Base-by-base conservation (phyloP, 2,888 invertebrate genomes). In the Eupelmus urozonus region DNA sequence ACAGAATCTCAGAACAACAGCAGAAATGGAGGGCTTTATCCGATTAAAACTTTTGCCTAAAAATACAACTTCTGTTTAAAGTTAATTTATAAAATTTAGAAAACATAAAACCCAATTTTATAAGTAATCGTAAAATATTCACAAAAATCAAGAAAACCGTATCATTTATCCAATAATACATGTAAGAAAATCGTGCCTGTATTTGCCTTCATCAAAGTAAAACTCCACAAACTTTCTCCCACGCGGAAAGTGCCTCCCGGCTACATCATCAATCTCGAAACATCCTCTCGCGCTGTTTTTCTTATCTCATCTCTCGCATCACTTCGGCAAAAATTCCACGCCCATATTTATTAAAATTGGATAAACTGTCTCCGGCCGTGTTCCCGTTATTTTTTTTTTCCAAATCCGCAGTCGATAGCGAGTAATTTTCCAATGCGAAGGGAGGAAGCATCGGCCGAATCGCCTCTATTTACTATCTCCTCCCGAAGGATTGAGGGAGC, bases 221-320 rank as follows among this genome's bases (percentile, higher is more conserved):
- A 70, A 49, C 45, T 29, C 45, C 49, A 29, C 18, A 16, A 49
- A 60, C 18, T 27, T 49, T 45, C 27, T 45, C 25, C 29, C 9
- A 13, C 18, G 45, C 18, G 18, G 27, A 20, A 16, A 27, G 25
- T 4, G 18, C 27, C 5, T 27, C 42, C 1, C 18, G 4, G 5
- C 53, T 2, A 20, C 29, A 70, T 70, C 70, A 70, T 70, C 59
- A 72, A 72, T 72, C 71, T 72, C 34, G 18, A 40, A 62, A n/a
- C 51, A 72, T 51, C 7, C 9, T 1, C 11, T 59, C 59, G 13
- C n/a, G 51, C 49, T 18, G 25, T 29, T 42, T 59, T 59, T 16
- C 20, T 23, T 23, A n/a, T 25, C 13, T 16, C 9, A n/a, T n/a
- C n/a, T n/a, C n/a, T 1, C 4, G 23, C 0, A 7, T 51, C 25